Conservation (phyloP, 2,797 vertebrate genomes). For the Neostethus bicornis region DNA sequence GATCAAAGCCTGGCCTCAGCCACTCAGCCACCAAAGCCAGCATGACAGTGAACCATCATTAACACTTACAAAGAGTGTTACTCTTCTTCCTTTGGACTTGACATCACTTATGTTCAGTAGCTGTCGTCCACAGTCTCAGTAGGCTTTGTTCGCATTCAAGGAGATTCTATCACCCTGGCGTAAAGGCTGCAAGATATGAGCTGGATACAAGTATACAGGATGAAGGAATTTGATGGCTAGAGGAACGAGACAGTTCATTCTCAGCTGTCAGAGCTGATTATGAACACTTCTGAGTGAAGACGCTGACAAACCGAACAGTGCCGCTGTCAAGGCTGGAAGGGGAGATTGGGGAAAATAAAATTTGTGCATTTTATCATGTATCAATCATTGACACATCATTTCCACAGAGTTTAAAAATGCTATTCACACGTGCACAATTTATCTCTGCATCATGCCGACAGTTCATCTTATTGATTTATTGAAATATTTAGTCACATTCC, state of each 20-base stretch:
- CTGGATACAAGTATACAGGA: slow-evolving; percentile 20
- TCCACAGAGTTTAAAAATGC: slow-evolving; percentile 20
- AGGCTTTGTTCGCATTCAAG: slow-evolving; percentile 41
- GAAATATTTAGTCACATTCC: slow-evolving; percentile 54
- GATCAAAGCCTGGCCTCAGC: slow-evolving; percentile 63
- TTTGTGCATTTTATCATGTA: slow-evolving; percentile 29
- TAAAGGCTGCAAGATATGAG: slow-evolving; percentile 26
- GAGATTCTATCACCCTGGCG: slow-evolving; percentile 23
- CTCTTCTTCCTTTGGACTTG: slow-evolving; percentile 49
- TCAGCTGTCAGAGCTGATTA: slow-evolving; percentile 62
- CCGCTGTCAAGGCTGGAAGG: slow-evolving; percentile 50
- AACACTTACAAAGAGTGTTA: slow-evolving; percentile 50
- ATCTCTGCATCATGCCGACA: slow-evolving; percentile 32
- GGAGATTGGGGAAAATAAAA: slow-evolving; percentile 45
- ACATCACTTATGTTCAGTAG: slow-evolving; percentile 44
- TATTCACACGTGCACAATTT: slow-evolving; percentile 30
- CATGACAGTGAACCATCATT: slow-evolving; percentile 65
- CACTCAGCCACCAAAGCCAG: slow-evolving; percentile 61
- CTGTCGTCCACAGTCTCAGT: slow-evolving; percentile 29
- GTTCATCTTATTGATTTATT: slow-evolving; percentile 58
- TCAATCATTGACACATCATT: slow-evolving; percentile 14
- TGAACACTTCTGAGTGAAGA: slow-evolving; percentile 45
- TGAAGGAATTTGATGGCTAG: slow-evolving; percentile 39
- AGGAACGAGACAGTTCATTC: slow-evolving; percentile 60
- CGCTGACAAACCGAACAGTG: slow-evolving; percentile 54